phyloP scores from a whole-genome alignment of 2,888 invertebrate genomes.

The Cacoxenus indagator region DNA sequence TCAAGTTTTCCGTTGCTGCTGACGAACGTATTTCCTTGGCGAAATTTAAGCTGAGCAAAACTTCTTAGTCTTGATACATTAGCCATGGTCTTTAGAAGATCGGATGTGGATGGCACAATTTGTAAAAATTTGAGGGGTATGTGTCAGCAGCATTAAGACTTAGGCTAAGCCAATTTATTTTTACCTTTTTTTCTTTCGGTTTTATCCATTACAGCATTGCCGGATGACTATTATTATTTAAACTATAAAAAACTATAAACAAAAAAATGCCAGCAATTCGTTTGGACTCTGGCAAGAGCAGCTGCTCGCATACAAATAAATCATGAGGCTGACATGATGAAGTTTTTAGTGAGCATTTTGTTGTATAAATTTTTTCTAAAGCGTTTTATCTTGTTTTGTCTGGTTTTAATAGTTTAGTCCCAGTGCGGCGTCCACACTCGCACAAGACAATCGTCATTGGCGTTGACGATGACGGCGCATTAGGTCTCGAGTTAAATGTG shows the following conservation, averaged over 20 bases:
- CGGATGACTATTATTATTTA: not conserved
- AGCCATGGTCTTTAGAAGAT: no score
- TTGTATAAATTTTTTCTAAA: not conserved
- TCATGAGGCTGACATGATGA: conserved; percentile 11
- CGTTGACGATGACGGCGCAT: not conserved
- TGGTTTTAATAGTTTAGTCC: not conserved
- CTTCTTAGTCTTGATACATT: no score
- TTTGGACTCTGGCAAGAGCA: not conserved
- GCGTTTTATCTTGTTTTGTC: not conserved
- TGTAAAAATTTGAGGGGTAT: no score
- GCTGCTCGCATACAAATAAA: conserved; percentile 8
- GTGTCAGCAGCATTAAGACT: no score
- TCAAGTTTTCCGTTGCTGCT: no score
- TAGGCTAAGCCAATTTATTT: no score
- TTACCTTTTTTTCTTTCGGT: no score
- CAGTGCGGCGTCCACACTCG: not conserved
- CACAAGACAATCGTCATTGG: not conserved
- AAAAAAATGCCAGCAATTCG: conserved; percentile 3
- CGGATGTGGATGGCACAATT: no score
- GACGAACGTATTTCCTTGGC: no score
- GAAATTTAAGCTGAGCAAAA: no score
- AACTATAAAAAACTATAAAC: not conserved
- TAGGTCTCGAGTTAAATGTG: not conserved
- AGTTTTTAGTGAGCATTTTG: not conserved
- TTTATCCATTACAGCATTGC: no score